phyloP scores from a whole-genome alignment of 2,797 vertebrate genomes.

The Thripadectes ignobilis region DNA sequence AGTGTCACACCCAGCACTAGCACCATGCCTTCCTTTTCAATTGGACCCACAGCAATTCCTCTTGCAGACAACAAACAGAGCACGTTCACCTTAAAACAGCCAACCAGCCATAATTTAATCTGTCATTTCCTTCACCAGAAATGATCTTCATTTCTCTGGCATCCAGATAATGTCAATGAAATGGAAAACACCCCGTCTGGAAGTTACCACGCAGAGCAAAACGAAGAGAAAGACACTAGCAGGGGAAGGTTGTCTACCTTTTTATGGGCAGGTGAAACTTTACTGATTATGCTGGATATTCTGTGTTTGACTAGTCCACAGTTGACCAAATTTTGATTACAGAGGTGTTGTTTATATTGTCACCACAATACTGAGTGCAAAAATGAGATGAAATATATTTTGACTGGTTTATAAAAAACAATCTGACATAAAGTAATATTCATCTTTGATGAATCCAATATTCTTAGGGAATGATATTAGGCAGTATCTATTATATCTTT shows the following conservation, averaged over 20 bases:
- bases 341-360: slow-evolving; percentile 72
- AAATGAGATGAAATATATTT: slow-evolving; percentile 94
- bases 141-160: not conserved
- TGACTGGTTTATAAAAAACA: slow-evolving; percentile 99
- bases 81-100: slow-evolving; percentile 3
- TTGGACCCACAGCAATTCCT: not conserved
- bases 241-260: slow-evolving; percentile 41
- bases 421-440: slow-evolving; percentile 99
- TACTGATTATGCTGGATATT: slow-evolving; percentile 26
- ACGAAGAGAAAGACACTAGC: not conserved
- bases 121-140: slow-evolving; percentile 50
- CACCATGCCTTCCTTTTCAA: accelerated
- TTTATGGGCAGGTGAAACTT: slow-evolving; percentile 13
- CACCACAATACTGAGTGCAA: slow-evolving; percentile 81
- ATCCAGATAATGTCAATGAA: slow-evolving; percentile 57
- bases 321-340: slow-evolving; percentile 64
- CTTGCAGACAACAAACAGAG: not conserved
- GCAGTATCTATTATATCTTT: slow-evolving; percentile 99
- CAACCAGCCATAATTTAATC: slow-evolving; percentile 43
- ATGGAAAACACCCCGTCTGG: slow-evolving; percentile 44
- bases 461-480: slow-evolving; percentile 99
- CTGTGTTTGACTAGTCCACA: slow-evolving; percentile 20
- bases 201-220: slow-evolving; percentile 11
- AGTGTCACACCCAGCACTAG: not conserved
- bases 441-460: slow-evolving; percentile 99